phyloP scores from a whole-genome alignment of 2,797 vertebrate genomes.

The Pangasius macronema region DNA sequence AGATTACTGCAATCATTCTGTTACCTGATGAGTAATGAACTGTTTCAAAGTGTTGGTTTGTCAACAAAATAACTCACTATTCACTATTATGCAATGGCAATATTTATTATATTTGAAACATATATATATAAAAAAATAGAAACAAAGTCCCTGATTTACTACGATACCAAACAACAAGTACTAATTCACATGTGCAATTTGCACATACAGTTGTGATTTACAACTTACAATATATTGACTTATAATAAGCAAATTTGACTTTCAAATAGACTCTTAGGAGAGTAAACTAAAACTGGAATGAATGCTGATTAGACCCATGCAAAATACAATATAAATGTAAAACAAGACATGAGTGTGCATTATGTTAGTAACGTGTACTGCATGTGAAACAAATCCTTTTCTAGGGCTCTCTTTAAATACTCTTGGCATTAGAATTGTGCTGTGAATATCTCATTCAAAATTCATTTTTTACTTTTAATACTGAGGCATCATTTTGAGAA shows the following conservation, averaged over 20 bases:
- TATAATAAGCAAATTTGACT: neutral
- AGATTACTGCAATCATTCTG: slow-evolving; percentile 6
- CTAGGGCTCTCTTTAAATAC: neutral
- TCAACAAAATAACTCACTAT: neutral
- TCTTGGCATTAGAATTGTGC: neutral
- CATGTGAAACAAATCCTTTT: neutral
- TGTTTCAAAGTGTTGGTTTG: neutral
- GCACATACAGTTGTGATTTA: neutral
- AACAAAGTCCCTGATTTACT: neutral
- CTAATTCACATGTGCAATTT: neutral
- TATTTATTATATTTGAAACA: slow-evolving; percentile 1
- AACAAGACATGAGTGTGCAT: neutral
- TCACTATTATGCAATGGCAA: neutral
- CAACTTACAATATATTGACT: neutral
- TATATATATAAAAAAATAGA: neutral
- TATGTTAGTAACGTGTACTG: neutral
- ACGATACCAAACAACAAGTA: neutral
- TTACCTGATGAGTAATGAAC: neutral
- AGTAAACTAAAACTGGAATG: neutral
- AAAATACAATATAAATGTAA: neutral
- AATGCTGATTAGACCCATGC: neutral
- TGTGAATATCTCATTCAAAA: neutral
- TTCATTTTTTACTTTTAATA: neutral
- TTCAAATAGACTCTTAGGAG: neutral
- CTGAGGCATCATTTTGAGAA: neutral